Percentiles rank a stretch among this genome's conserved stretches.
These are phyloP conservation scores for Morpho helenor DNA, from an alignment of 2,888 invertebrate genomes.

Conservation along the genomic window DNA sequence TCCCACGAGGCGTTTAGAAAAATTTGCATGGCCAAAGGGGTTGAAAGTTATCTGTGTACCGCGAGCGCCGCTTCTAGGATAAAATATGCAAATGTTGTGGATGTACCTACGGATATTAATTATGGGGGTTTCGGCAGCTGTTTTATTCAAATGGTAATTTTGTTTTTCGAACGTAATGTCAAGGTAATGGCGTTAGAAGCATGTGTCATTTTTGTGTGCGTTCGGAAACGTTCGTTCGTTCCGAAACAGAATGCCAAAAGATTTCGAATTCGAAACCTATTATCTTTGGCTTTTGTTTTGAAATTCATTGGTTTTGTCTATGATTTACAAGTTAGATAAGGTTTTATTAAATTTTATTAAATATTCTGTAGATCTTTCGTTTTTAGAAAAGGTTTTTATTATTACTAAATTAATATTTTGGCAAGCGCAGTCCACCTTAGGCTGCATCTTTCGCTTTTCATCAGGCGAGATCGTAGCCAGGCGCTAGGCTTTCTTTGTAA, in stretches of 20 bases:
- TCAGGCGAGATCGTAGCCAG: too few species aligned
- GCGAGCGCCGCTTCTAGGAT: conserved; percentile 35
- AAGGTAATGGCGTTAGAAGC: conserved; percentile 20
- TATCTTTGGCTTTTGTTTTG: too few species aligned
- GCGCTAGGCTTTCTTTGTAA: too few species aligned
- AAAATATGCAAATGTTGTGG: conserved; percentile 46
- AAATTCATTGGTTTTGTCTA: too few species aligned
- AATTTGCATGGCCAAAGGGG: conserved; percentile 47
- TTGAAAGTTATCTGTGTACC: conserved; percentile 39
- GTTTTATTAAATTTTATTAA: too few species aligned
- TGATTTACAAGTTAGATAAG: too few species aligned
- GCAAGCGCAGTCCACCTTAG: too few species aligned
- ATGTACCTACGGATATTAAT: conserved; percentile 44
- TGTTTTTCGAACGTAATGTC: conserved; percentile 26
- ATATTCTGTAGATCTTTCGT: too few species aligned
- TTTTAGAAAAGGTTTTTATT: too few species aligned
- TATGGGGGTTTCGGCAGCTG: conserved; percentile 46
- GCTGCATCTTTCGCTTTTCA: too few species aligned
- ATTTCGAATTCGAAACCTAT: too few species aligned
- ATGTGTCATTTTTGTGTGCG: conserved; percentile 8
- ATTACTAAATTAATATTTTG: too few species aligned
- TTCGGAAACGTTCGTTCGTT: conserved; percentile 4
- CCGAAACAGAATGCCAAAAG: conserved; percentile 9
- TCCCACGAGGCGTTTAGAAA: conserved; percentile 42
- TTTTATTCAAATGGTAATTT: conserved; percentile 54